These are phyloP conservation scores for Syrrhaptes paradoxus DNA, from an alignment of 2,113 vertebrate species.

Conservation along the genomic window DNA sequence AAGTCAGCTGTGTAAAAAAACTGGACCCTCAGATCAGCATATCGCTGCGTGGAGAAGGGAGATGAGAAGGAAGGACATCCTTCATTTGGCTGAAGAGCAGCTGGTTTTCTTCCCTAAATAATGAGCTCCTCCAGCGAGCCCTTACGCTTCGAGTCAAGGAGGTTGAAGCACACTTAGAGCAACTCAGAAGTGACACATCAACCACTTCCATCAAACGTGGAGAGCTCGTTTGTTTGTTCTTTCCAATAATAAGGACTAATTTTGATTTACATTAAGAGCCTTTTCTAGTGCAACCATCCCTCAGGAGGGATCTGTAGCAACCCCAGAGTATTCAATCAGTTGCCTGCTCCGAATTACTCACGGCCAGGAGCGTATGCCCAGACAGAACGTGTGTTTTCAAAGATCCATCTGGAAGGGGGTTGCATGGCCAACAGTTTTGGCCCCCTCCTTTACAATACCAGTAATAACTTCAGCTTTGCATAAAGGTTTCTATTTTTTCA, in stretches of 20 bases:
- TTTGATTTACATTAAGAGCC: conserved; percentile 6
- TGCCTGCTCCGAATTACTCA: background rate
- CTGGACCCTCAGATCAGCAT: background rate
- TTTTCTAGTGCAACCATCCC: background rate
- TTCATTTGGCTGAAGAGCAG: conserved; percentile 9
- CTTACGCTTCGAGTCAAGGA: background rate
- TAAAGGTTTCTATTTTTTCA: background rate
- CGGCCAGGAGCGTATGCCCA: background rate
- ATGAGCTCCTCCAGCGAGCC: conserved; percentile 26
- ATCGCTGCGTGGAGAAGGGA: background rate
- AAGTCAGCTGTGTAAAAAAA: background rate
- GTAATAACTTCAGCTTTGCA: background rate
- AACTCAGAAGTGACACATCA: background rate
- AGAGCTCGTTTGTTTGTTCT: conserved; percentile 18
- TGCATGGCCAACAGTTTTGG: background rate
- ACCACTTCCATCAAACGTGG: background rate
- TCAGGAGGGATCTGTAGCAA: background rate
- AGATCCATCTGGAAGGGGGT: background rate
- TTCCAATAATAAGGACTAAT: background rate
- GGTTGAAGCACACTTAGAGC: background rate
- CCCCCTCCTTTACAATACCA: background rate
- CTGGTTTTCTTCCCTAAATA: background rate
- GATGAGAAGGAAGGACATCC: background rate
- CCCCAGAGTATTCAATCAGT: background rate
- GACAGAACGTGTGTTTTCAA: background rate